Evolutionary conservation across 2,888 invertebrate genomes (phyloP).

Genomic region (Eupeodes luniger): DNA sequence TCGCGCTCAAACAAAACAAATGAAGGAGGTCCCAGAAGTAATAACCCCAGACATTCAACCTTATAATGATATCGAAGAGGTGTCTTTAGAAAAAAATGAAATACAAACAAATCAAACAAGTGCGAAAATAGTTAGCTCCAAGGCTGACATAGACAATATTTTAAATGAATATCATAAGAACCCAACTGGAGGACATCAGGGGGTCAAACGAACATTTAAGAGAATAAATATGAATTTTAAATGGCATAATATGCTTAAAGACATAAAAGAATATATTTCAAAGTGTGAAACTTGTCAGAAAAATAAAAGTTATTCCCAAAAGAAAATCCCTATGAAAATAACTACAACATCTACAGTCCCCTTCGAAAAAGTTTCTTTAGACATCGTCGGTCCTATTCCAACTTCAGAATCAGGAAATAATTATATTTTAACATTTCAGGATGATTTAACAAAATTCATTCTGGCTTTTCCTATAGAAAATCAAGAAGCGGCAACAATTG

Average conservation of each 20-base stretch:
- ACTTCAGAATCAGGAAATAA: conserved; percentile 16
- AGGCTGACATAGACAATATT: not conserved
- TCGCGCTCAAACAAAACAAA: conserved; percentile 2
- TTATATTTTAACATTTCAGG: not conserved
- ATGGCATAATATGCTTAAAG: conserved; percentile 15
- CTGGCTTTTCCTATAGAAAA: conserved; percentile 17
- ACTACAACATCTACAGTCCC: conserved; percentile 9
- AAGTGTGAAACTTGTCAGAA: conserved; percentile 17
- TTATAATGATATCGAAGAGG: not conserved
- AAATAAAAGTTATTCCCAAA: conserved; percentile 12
- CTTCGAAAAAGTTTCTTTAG: conserved; percentile 20
- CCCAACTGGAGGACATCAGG: conserved; percentile 12
- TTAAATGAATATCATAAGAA: conserved; percentile 12
- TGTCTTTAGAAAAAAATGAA: not conserved
- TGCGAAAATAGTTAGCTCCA: not conserved
- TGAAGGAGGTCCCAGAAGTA: not conserved
- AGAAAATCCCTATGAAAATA: conserved; percentile 28
- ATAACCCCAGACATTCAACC: not conserved
- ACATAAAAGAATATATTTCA: conserved; percentile 29
- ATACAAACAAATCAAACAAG: too few relatives aligned
- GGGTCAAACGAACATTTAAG: not conserved
- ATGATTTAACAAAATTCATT: conserved; percentile 14
- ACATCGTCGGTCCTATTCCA: conserved; percentile 7
- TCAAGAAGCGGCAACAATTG: conserved; percentile 6
- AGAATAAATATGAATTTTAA: conserved; percentile 9